Base-by-base conservation (phyloP, 2,888 invertebrate species). In the Coleophora flavipennella region DNA sequence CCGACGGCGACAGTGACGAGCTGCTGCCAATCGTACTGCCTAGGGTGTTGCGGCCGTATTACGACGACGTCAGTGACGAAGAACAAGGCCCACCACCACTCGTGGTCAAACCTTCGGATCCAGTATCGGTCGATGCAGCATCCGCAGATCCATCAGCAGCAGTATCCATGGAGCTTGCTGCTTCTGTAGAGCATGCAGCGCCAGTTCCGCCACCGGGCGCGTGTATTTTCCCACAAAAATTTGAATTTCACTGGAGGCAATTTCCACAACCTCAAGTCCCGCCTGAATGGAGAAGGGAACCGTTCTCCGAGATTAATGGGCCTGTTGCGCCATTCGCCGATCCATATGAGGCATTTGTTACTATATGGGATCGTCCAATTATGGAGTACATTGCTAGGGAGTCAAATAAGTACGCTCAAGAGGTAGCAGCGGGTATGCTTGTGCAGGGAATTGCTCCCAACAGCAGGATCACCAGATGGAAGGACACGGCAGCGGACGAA, bases 321-420 rank as follows among this genome's bases (percentile, higher is more conserved):
- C 43, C 44, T 26, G 41, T 42, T 13, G 39, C 35, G 20, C 27
- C 41, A 27, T 35, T 27, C 33, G 20, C 36, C 26, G 36, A 33
- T 26, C 43, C 42, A n/a, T 42, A 42, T 13, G 40, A 46, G 26
- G 31, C 42, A 32, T 46, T 44, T 27, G 38, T 31, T 31, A 36
- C 41, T 13, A 47, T 48, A 36, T 44, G 44, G 40, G 42, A 45
- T 34, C 42, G 36, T 8, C 13, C 38, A 14, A 41, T 46, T 7
- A 43, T 49, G 38, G 39, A 46, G 8, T 8, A 13, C 8, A 47
- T 47, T n/a, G 42, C 29, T 11, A 32, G 1, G 1, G 40, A 46
- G 31, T 46, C 48, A 11, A 48, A 44, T 32, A 38, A 2, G n/a
- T 47, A 49, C n/a, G 49, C 49, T 13, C 42, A 47, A 35, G 2